phyloP scores from a whole-genome alignment of 2,113 vertebrate genomes.

The Paramisgurnus dabryanus region DNA sequence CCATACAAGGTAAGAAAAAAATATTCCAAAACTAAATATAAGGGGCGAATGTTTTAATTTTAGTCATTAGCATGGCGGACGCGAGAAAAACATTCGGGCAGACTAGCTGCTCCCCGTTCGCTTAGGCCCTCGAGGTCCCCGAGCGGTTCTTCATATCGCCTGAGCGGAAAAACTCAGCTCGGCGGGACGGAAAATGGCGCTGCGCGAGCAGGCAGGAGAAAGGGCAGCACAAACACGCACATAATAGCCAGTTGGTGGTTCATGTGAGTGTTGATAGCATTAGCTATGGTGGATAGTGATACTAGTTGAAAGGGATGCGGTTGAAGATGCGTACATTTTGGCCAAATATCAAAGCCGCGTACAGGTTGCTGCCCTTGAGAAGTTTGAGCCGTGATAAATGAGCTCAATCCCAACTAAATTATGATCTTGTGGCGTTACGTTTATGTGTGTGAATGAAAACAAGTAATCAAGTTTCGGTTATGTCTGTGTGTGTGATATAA shows the following conservation, averaged over 20 bases:
- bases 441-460: too few relatives aligned
- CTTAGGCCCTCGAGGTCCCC: slow-evolving; percentile 79
- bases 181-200: slow-evolving; percentile 70
- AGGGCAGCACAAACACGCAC: slow-evolving; percentile 69
- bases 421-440: too few relatives aligned
- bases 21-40: background rate
- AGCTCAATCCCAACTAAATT: background rate
- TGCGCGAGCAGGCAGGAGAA: slow-evolving; percentile 74
- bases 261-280: background rate
- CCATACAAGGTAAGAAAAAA: slow-evolving; percentile 71
- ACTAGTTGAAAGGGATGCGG: background rate
- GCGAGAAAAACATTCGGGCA: slow-evolving; percentile 66
- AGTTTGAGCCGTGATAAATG: background rate
- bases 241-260: slow-evolving; percentile 40
- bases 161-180: slow-evolving; percentile 72
- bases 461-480: too few relatives aligned
- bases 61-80: background rate
- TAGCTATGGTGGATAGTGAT: background rate
- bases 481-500: too few relatives aligned
- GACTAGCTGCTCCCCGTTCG: slow-evolving; percentile 57
- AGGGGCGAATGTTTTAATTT: background rate
- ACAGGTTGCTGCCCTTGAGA: slow-evolving; percentile 9
- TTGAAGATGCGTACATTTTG: background rate
- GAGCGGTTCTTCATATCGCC: slow-evolving; percentile 74
- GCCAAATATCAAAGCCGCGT: background rate